Evolutionary conservation across 2,797 vertebrate species (phyloP), one percentile per base, ranked within the genome.

Genomic region (Odontamblyopus rebecca): DNA sequence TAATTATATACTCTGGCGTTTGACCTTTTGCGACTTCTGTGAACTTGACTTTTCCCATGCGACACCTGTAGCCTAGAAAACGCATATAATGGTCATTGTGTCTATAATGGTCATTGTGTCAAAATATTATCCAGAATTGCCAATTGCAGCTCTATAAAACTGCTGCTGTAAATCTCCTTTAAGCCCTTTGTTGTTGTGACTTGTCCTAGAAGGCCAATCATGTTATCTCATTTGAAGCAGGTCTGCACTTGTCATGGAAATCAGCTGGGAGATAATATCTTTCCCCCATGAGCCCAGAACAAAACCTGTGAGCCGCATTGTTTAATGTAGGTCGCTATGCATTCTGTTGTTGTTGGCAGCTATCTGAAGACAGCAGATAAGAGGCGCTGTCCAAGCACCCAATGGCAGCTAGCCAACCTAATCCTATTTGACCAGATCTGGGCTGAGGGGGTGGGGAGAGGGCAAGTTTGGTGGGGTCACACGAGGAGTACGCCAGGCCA

Each of bases 381-480:
- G 86, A 90, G 86, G 82, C 86, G 79, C 80, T 79, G 86, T 85
- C 83, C 83, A 80, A 89, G 86, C 86, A 87, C 73, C 79, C 82
- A 87, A 85, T 88, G 88, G 89, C 88, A 90, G 87, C 84, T 86
- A 89, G 91, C 90, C 90, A 89, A 69, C 65, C 18, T 93, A 93
- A 92, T 92, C 89, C 91, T 90, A 85, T 91, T 91, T 90, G 88
- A 87, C 78, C 76, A 88, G 84, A 91, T 91, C 81, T 87, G 74
- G 73, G 72, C 72, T 83, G 87, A 83, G 30, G 61, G 81, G 78
- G 71, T 38, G 70, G 83, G 75, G 68, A 75, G 81, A 73, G 81
- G 74, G 78, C 60, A 30, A 59, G 78, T 77, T 67, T 75, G 81
- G 72, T 76, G 82, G 86, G 90, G 87, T 88, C 85, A 89, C 74